Base-by-base conservation (phyloP, 2,797 vertebrate genomes). In the Balearica regulorum region DNA sequence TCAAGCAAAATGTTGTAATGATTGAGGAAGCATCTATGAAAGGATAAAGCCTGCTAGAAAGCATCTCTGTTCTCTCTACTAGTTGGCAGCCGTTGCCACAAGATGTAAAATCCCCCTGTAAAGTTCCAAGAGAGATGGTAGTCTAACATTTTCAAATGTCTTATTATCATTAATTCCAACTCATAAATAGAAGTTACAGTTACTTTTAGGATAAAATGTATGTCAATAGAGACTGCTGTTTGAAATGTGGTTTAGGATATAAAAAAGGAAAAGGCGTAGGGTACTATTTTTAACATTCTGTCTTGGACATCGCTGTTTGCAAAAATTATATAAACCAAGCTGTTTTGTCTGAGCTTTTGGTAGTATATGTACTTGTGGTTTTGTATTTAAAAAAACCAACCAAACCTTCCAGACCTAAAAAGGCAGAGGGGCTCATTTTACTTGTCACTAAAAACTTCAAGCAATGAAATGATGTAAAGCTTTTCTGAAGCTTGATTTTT, bases 61-160 rank as follows among this genome's bases (percentile, higher is more conserved):
- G 66, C 86, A 48, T 76, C 72, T 65, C 69, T 93, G 14, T 84
- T 92, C 89, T 83, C 35, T 41, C 37, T 66, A 35, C 65, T 76
- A 73, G 58, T 89, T 95, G 90, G 72, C 83, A 91, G 77, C 78
- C 51, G 62, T 87, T 89, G 77, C 80, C 69, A 71, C 64, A 93
- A 86, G 60, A 89, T 24, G 15, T 37, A 81, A 55, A 90, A 88
- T 58, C 68, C 48, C 26, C 60, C 18, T 68, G 44, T 48, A 15
- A 22, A 43, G 33, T 72, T 96, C 62, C 86, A 88, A 71, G 46
- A 53, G n/a, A 83, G 80, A 75, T 51, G 57, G 77, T 72, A 53
- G 54, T 55, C 75, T 68, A 93, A 61, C 44, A 94, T 79, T 96
- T 93, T 71, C 68, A 73, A 83, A 83, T 90, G 57, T 66, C 43